Evolutionary conservation across 1,140 invertebrate genomes (phyloP).

Genomic region (Drosophila subobscura): DNA sequence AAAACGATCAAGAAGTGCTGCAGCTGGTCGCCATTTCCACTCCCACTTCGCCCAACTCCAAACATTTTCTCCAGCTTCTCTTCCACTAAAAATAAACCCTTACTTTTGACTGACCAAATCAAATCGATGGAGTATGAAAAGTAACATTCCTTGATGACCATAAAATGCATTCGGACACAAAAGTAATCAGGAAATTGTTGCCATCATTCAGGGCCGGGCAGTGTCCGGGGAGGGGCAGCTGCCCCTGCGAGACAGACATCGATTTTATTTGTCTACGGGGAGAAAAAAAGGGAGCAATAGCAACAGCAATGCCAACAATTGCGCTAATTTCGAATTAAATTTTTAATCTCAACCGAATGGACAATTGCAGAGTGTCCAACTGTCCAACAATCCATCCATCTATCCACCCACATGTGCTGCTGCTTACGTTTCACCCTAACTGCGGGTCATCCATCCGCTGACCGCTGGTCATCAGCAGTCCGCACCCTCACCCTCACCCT

Average conservation of each 20-base stretch:
- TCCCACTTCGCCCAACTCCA: too few species aligned
- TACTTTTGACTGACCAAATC: constrained; percentile 25
- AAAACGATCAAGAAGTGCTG: too few species aligned
- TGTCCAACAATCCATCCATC: background rate
- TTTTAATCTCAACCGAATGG: constrained; percentile 67
- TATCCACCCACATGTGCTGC: constrained; percentile 66
- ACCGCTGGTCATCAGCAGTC: constrained; percentile 55
- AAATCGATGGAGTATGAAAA: constrained; percentile 36
- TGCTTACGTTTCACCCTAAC: constrained; percentile 44
- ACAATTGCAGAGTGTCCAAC: constrained; percentile 40
- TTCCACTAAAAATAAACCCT: background rate
- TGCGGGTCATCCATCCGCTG: constrained; percentile 57
- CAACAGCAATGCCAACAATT: constrained; percentile 70
- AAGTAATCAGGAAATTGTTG: constrained; percentile 79
- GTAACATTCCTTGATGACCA: constrained; percentile 56
- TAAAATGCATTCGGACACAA: constrained; percentile 57
- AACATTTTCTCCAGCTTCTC: too few species aligned
- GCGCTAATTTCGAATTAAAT: constrained; percentile 82
- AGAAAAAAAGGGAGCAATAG: constrained; percentile 60
- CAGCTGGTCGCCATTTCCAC: too few species aligned
- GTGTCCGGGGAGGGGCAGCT: constrained; percentile 34
- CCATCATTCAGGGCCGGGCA: constrained; percentile 52
- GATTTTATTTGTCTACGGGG: constrained; percentile 56
- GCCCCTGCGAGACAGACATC: constrained; percentile 30
- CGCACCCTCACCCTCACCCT: constrained; percentile 9